A percentile compares a stretch with the other conserved stretches of the same genome.
phyloP scores from a whole-genome alignment of 2,888 invertebrate species.

The Gnatocerus cornutus region DNA sequence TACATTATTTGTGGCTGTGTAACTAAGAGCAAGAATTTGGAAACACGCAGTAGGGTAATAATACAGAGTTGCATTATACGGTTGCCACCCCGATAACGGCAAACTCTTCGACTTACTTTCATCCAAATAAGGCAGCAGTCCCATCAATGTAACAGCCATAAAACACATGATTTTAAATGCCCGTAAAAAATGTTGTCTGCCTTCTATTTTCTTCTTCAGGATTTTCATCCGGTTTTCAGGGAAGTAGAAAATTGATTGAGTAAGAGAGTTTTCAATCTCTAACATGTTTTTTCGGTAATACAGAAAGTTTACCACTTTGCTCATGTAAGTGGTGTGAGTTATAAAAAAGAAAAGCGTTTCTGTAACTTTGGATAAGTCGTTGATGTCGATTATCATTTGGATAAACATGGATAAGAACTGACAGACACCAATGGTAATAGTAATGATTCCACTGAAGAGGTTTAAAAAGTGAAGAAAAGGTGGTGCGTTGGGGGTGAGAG shows the following conservation, averaged over 20 bases:
- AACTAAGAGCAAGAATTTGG: constrained; percentile 26
- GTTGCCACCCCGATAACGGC: constrained; percentile 34
- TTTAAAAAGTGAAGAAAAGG: background rate
- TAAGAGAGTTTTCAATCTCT: constrained; percentile 6
- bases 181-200: background rate
- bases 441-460: background rate
- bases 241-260: constrained; percentile 15
- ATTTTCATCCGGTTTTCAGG: background rate
- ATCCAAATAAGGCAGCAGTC: constrained; percentile 9
- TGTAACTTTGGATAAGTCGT: constrained; percentile 23
- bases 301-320: constrained; percentile 18
- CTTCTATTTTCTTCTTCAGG: background rate
- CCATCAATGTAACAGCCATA: background rate
- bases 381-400: constrained; percentile 13
- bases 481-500: background rate
- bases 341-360: constrained; percentile 20
- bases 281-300: constrained; percentile 1
- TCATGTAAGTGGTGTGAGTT: constrained; percentile 12
- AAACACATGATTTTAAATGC: constrained; percentile 5
- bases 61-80: constrained; percentile 24
- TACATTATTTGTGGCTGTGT: constrained; percentile 33
- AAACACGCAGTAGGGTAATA: constrained; percentile 30
- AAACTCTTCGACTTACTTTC: background rate
- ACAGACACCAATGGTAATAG: background rate
- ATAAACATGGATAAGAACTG: constrained; percentile 24